A percentile compares a stretch with the other conserved stretches of the same genome.
phyloP scores from a whole-genome alignment of 2,888 invertebrate genomes.

The Cryptus viduatorius region DNA sequence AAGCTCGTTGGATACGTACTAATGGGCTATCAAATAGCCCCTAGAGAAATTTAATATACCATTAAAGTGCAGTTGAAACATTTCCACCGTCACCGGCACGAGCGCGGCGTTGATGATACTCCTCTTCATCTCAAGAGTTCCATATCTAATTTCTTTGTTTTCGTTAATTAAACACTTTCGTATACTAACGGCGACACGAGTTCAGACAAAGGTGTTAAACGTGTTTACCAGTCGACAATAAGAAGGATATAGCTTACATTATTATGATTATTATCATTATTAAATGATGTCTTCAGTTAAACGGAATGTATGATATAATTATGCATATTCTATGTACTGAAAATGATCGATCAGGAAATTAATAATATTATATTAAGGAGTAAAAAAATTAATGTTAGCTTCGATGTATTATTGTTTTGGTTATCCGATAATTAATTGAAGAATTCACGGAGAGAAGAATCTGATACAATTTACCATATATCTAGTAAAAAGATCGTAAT shows the following conservation, averaged over 20 bases:
- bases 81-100: neutral
- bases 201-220: neutral
- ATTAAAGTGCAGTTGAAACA: slow-evolving; percentile 39
- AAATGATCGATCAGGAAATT: no score
- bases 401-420: no score
- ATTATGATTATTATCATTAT: neutral
- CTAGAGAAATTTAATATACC: slow-evolving; percentile 24
- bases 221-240: neutral
- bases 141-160: neutral
- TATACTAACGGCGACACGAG: neutral
- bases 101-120: neutral
- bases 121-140: neutral
- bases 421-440: no score
- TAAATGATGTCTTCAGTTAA: neutral
- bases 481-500: no score
- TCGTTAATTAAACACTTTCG: neutral
- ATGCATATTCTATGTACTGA: no score
- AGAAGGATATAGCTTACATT: neutral
- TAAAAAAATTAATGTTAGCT: no score
- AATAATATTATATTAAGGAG: no score
- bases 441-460: no score
- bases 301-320: no score
- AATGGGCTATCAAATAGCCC: slow-evolving; percentile 43
- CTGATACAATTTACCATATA: no score
- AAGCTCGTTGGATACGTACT: slow-evolving; percentile 36